Evolutionary conservation across 2,797 vertebrate species (phyloP), one percentile per base, ranked within the genome.

Genomic region (Myoxocephalus aenaeus): DNA sequence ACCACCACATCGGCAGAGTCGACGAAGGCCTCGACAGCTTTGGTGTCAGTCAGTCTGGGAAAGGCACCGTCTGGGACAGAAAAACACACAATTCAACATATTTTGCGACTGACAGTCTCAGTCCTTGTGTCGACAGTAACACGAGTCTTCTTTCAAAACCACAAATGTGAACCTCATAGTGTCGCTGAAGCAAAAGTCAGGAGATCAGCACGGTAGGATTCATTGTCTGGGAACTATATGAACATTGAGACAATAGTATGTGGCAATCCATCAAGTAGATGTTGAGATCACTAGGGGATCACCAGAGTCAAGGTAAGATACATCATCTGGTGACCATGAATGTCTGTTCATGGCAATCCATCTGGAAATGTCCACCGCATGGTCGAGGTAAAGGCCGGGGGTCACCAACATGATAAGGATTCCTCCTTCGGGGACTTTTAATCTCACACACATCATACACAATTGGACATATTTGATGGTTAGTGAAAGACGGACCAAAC

Each of bases 1-100:
- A 95, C 85, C 56, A 93, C 93, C 83, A 96, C 94, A 54, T 95
- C 95, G 9, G 92, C 91, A 0, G 95, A 92, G 82, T 94, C 68
- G 1, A 95, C 86, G 91, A 96, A 96, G 73, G 92, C 86, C 82
- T 95, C 85, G 0, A 80, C 86, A 29, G 93, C 92, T 77, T 88
- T 80, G 65, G 75, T 73, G 84, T 96, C 88, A 0, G 67, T 86
- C 68, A 96, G 92, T 40, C 73, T 89, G 74, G 65, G 88, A 62
- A 91, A 70, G 68, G 53, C 42, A 12, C 42, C 44, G 65, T 93
- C 95, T 94, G 80, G 20, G 53, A 81, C 56, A 18, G 36, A 65
- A 73, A 74, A 2, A 68, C 53, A 71, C 3, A 64, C 14, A 56
- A 1, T 25, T 66, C 25, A 51, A 22, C 42, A 65, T 10, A 14